phyloP scores from a whole-genome alignment of 2,797 vertebrate species.

The Loriculus beryllinus region DNA sequence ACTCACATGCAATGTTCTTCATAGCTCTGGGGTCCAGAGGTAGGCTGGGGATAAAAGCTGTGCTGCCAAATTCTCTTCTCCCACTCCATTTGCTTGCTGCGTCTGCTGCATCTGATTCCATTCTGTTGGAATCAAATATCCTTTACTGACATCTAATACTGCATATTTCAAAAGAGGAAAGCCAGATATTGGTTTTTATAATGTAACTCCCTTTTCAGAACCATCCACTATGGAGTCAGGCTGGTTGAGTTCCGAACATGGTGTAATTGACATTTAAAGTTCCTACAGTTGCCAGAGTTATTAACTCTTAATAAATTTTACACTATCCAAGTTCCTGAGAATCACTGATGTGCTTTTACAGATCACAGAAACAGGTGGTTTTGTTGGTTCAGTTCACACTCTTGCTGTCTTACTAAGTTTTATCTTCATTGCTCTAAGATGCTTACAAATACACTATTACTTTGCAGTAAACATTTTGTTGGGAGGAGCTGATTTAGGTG shows the following conservation, averaged over 20 bases:
- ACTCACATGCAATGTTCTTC: not conserved
- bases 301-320: not conserved
- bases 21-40: not conserved
- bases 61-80: not conserved
- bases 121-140: not conserved
- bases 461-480: not conserved
- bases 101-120: not conserved
- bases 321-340: not conserved
- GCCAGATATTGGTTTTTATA: not conserved
- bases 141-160: not conserved
- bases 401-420: not conserved
- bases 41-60: not conserved
- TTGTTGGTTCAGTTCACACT: not conserved
- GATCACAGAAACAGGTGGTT: not conserved
- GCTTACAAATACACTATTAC: not conserved
- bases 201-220: not conserved
- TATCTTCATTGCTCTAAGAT: not conserved
- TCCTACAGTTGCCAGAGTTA: not conserved
- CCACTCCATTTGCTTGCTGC: not conserved
- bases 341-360: not conserved
- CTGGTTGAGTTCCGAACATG: not conserved
- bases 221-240: rapidly evolving
- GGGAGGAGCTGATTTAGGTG: not conserved
- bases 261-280: not conserved
- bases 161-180: not conserved